Evolutionary conservation across 2,113 vertebrate genomes (phyloP).

Genomic region (Henicopernis longicauda): DNA sequence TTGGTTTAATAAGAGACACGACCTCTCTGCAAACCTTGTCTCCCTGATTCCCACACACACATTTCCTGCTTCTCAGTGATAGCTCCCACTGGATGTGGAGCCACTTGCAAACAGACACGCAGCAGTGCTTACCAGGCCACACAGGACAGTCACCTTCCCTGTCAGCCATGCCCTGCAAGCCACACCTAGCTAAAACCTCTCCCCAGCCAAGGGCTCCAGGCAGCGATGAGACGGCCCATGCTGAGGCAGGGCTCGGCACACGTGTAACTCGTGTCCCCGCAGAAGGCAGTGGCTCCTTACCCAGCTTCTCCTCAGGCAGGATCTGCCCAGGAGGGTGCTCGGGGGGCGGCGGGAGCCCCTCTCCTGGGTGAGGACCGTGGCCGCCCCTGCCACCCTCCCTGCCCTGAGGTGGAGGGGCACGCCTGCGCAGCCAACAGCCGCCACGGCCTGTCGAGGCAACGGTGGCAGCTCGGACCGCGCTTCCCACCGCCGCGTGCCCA

Average conservation of each 20-base stretch:
- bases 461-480: accelerated
- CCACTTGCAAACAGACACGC: accelerated
- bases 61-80: accelerated
- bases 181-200: too few species aligned
- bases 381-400: accelerated
- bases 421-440: too few species aligned
- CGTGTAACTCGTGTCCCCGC: accelerated
- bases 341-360: accelerated
- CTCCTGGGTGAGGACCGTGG: accelerated
- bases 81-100: accelerated
- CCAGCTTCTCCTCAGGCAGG: background rate
- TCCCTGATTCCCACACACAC: accelerated
- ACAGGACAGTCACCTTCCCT: accelerated
- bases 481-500: accelerated
- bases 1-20: background rate
- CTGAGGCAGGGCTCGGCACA: accelerated
- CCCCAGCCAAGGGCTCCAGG: background rate
- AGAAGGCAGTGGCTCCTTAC: accelerated
- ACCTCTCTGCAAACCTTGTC: accelerated
- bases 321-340: too few species aligned
- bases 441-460: accelerated
- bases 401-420: accelerated
- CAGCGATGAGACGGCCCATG: accelerated
- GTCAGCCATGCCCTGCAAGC: accelerated
- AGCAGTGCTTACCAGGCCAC: accelerated